A percentile compares a stretch with the other conserved stretches of the same genome.
Conservation (phyloP, 2,797 vertebrate genomes). For the Onychomys torridus region DNA sequence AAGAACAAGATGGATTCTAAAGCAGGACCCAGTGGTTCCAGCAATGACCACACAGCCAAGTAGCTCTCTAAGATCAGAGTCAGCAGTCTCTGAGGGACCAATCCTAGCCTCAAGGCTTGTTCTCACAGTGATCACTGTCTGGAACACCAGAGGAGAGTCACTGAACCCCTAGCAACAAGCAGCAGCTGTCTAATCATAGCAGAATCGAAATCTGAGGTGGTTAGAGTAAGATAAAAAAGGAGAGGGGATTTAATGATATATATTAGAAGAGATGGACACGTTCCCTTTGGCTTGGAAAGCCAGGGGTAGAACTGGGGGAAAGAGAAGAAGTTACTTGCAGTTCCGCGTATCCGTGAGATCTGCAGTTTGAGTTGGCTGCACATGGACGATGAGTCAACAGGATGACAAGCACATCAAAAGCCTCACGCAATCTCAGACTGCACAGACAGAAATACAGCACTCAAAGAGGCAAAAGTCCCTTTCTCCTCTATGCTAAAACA, state of each 20-base stretch:
- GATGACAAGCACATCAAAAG: background rate
- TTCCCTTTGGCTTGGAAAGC: slow-evolving; percentile 36
- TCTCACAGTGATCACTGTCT: background rate
- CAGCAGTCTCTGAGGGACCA: background rate
- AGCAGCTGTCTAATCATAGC: background rate
- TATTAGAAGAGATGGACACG: background rate
- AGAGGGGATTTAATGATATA: background rate
- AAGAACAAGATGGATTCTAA: background rate
- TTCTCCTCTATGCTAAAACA: slow-evolving; percentile 22
- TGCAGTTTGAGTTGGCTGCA: background rate
- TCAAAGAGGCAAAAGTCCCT: slow-evolving; percentile 49
- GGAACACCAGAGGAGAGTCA: slow-evolving; percentile 9
- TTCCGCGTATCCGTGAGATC: background rate
- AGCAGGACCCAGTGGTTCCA: background rate
- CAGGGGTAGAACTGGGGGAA: background rate
- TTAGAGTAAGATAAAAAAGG: background rate
- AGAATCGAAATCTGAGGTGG: slow-evolving; percentile 8
- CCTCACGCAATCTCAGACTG: slow-evolving; percentile 32
- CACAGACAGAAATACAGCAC: background rate
- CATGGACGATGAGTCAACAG: slow-evolving; percentile 28
- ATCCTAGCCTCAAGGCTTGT: background rate
- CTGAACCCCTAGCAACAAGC: background rate
- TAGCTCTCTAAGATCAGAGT: background rate
- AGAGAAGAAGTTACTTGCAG: slow-evolving; percentile 11
- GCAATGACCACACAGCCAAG: background rate